Evolutionary conservation across 1,140 invertebrate species (phyloP).

Genomic region (Tetramorium parvispinum): DNA sequence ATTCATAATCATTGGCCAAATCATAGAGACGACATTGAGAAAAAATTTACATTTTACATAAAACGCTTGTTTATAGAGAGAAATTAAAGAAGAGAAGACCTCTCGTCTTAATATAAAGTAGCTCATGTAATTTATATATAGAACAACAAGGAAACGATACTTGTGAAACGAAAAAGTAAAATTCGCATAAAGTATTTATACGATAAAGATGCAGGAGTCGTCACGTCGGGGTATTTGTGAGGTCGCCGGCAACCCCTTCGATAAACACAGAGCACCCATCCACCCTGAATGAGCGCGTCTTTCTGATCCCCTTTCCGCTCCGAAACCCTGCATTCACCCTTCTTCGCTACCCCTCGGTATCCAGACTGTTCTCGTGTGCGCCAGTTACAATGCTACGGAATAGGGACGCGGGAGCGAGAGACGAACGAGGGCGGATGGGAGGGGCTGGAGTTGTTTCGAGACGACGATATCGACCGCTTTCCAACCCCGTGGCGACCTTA

Average conservation of each 20-base stretch:
- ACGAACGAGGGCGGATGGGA: slow-evolving; percentile 45
- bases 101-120: background rate
- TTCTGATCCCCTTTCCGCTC: background rate
- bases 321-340: slow-evolving; percentile 21
- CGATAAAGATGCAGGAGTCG: slow-evolving; percentile 1
- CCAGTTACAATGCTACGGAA: slow-evolving; percentile 64
- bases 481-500: slow-evolving; percentile 73
- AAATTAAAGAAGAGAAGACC: background rate
- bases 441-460: slow-evolving; percentile 77
- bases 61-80: background rate
- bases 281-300: slow-evolving; percentile 62
- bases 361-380: slow-evolving; percentile 57
- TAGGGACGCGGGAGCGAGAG: slow-evolving; percentile 52
- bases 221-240: slow-evolving; percentile 58
- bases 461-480: slow-evolving; percentile 80
- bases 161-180: slow-evolving; percentile 36
- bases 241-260: slow-evolving; percentile 69
- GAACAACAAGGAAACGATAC: background rate
- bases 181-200: slow-evolving; percentile 49
- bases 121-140: background rate
- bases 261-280: slow-evolving; percentile 65
- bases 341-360: slow-evolving; percentile 41
- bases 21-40: background rate
- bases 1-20: background rate
- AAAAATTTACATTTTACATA: background rate